These are phyloP conservation scores for Erythrocercus mccallii DNA, from an alignment of 2,113 vertebrate species.

Conservation along the genomic window DNA sequence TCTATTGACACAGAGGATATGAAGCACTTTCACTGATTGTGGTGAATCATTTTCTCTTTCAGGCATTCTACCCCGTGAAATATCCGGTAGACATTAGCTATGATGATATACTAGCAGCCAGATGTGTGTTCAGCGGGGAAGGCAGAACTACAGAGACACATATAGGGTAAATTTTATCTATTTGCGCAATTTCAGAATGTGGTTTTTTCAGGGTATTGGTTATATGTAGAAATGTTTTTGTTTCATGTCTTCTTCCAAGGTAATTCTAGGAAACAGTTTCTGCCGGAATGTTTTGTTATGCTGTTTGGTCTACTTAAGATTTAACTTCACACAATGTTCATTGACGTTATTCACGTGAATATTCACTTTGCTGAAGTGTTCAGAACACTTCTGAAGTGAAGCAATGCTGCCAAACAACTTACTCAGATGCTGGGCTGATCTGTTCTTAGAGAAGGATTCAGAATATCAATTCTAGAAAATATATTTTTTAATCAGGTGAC, in stretches of 20 bases:
- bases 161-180: conserved; percentile 82
- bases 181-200: not conserved
- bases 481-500: not conserved
- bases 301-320: not conserved
- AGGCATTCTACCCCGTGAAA: conserved; percentile 92
- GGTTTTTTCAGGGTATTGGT: not conserved
- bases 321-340: not conserved
- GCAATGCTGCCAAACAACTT: not conserved
- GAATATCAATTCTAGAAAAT: not conserved
- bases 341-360: not conserved
- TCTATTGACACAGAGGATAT: not conserved
- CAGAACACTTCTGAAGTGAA: not conserved
- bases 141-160: conserved; percentile 84
- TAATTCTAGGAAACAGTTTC: not conserved
- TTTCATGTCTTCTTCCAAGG: not conserved
- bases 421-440: not conserved
- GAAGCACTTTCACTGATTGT: not conserved
- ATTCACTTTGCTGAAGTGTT: not conserved
- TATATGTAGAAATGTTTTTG: not conserved
- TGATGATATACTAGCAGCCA: conserved; percentile 87
- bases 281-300: not conserved
- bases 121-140: conserved; percentile 93
- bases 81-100: conserved; percentile 79
- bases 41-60: not conserved
- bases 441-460: not conserved